Percentiles rank a stretch among this genome's conserved stretches.
Conservation (phyloP, 1,140 invertebrate genomes). For the Andrena cerasifolii region DNA sequence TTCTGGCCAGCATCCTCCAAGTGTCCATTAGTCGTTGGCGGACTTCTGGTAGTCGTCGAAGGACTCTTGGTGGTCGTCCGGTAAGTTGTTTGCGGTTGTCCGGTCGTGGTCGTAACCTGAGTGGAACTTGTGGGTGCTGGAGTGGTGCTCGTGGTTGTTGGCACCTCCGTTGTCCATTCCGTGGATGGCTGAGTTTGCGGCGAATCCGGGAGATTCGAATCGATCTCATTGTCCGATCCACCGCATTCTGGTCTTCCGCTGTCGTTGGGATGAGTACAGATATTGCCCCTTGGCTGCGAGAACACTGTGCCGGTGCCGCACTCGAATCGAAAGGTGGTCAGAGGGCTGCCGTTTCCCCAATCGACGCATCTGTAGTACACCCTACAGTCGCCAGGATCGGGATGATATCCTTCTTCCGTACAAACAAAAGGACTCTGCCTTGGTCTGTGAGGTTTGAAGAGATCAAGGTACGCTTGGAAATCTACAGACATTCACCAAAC, state of each 20-base stretch:
- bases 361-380: conserved; percentile 85
- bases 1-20: not conserved
- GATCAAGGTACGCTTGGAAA: conserved; percentile 26
- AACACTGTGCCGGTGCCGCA: conserved; percentile 88
- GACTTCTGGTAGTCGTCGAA: conserved; percentile 13
- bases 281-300: conserved; percentile 84
- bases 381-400: conserved; percentile 83
- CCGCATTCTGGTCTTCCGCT: conserved; percentile 84
- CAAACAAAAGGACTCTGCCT: conserved; percentile 77
- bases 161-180: conserved; percentile 5
- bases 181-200: conserved; percentile 12
- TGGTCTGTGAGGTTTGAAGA: conserved; percentile 50
- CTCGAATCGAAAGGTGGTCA: conserved; percentile 84
- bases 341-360: conserved; percentile 73
- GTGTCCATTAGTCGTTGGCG: conserved; percentile 8
- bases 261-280: conserved; percentile 87
- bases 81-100: not conserved
- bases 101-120: conserved; percentile 8
- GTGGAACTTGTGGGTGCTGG: not conserved
- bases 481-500: too few relatives aligned
- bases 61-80: conserved; percentile 19
- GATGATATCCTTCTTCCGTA: conserved; percentile 83
- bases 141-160: not conserved
- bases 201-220: conserved; percentile 58
- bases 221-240: conserved; percentile 71